Percentiles rank a stretch among this genome's conserved stretches.
Evolutionary conservation across 2,888 invertebrate species (phyloP).

Genomic region (Eupithecia tripunctaria): DNA sequence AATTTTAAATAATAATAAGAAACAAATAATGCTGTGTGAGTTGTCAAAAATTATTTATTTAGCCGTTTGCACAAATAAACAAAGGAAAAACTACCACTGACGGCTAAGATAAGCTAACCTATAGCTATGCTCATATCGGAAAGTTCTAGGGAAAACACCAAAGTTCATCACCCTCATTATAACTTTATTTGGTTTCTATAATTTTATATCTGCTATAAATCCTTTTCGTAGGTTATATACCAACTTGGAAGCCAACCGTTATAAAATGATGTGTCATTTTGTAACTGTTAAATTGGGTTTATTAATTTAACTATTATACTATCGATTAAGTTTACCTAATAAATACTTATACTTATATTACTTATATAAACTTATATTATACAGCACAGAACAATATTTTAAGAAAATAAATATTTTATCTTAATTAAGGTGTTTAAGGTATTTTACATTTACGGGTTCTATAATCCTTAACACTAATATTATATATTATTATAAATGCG

Average conservation of each 20-base stretch:
- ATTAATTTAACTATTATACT: neutral
- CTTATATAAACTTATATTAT: too few relatives aligned
- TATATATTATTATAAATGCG: too few relatives aligned
- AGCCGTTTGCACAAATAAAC: too few relatives aligned
- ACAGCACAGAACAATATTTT: neutral
- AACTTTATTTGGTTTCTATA: neutral
- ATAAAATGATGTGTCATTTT: constrained; percentile 45
- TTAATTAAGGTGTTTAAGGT: too few relatives aligned
- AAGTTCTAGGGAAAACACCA: neutral
- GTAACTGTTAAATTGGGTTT: constrained; percentile 34
- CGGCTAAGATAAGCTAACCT: neutral
- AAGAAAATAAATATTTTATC: neutral
- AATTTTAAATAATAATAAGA: too few relatives aligned
- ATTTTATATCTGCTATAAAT: constrained; percentile 49
- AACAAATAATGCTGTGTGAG: too few relatives aligned
- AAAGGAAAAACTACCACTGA: too few relatives aligned
- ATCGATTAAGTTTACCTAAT: neutral
- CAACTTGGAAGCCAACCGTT: constrained; percentile 45
- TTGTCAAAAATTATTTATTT: too few relatives aligned
- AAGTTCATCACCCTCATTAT: constrained; percentile 30
- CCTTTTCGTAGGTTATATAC: constrained; percentile 47
- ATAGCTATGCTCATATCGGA: neutral
- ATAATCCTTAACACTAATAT: too few relatives aligned
- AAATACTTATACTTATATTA: too few relatives aligned
- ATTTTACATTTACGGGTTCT: too few relatives aligned